Base-by-base conservation (phyloP, 2,113 vertebrate genomes). In the Rutilus rutilus region DNA sequence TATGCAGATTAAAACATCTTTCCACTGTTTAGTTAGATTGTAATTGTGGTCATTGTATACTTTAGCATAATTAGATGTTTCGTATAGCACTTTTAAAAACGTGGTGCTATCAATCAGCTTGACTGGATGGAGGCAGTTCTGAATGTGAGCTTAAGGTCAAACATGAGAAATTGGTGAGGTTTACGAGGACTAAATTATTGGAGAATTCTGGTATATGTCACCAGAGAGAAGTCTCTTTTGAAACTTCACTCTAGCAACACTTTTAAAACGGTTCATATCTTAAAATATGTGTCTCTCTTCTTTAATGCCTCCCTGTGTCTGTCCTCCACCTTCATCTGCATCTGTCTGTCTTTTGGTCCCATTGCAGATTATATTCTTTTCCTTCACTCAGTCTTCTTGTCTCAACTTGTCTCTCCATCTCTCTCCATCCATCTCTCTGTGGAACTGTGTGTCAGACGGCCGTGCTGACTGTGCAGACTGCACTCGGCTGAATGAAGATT, bases 381-480 rank as follows among this genome's bases (percentile, higher is more conserved):
- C 78, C 39, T 79, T 59, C 77, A 23, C 19, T 62, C 77, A 60
- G 77, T 78, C 75, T 71, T 75, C 80, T 64, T 54, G 23, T 83
- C 74, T 73, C 7, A 74, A 78, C 71, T 54, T 64, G 60, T 84
- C 52, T 73, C 23, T 87, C 78, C 65, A 62, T 73, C 65, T 65
- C 42, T 25, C 45, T 75, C 52, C 36, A 69, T 82, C 65, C 57
- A 77, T 79, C 45, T 54, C 78, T 82, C 78, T 62, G 59, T 39
- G 14, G 65, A 78, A 85, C 86, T 57, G 33, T 8, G 54, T 82
- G 86, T 92, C 85, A 89, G 83, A 42, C 59, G 73, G 78, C 2
- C 87, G 82, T 93, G 93, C 94, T 94, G 93, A 94, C 59, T 65
- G 77, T 39, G 90, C 92, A 87, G 33, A 75, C 83, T 82, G 85